Evolutionary conservation across 2,888 invertebrate genomes (phyloP).

Genomic region (Acanthosoma haemorrhoidale): DNA sequence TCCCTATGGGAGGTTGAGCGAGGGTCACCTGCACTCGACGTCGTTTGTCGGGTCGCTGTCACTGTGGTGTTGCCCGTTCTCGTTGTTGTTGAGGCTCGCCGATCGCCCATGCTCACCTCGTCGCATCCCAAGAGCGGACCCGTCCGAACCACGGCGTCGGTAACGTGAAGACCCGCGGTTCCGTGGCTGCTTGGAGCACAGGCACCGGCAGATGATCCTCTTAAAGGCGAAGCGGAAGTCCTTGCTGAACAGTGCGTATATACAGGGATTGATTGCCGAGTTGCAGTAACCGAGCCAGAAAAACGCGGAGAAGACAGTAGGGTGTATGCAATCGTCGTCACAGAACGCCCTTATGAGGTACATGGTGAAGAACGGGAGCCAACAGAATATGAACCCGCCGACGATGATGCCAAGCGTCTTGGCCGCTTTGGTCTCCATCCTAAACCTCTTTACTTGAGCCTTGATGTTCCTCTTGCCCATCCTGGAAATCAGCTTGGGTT

Average conservation of each 20-base stretch:
- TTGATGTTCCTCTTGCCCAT: constrained; percentile 89
- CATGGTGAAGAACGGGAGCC: constrained; percentile 95
- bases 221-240: constrained; percentile 94
- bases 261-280: constrained; percentile 90
- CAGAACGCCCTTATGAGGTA: constrained; percentile 87
- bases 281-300: constrained; percentile 99
- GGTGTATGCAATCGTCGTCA: constrained; percentile 73
- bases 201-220: constrained; percentile 78
- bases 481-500: constrained; percentile 52
- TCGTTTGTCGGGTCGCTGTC: constrained; percentile 43
- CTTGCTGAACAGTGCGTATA: constrained; percentile 90
- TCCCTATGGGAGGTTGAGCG: constrained; percentile 19
- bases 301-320: constrained; percentile 79
- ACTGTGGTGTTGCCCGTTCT: constrained; percentile 37
- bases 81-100: constrained; percentile 38
- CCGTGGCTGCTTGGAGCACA: constrained; percentile 36
- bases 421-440: constrained; percentile 94
- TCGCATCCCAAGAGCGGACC: constrained; percentile 46
- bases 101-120: constrained; percentile 45
- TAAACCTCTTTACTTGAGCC: constrained; percentile 82
- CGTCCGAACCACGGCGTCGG: constrained; percentile 43
- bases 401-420: constrained; percentile 96
- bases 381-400: constrained; percentile 93
- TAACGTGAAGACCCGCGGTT: constrained; percentile 37
- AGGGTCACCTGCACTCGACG: constrained; percentile 42